Percentiles rank a stretch among this genome's conserved stretches.
These are phyloP conservation scores for Calephelis nemesis DNA, from an alignment of 1,140 invertebrate species.

Conservation along the genomic window DNA sequence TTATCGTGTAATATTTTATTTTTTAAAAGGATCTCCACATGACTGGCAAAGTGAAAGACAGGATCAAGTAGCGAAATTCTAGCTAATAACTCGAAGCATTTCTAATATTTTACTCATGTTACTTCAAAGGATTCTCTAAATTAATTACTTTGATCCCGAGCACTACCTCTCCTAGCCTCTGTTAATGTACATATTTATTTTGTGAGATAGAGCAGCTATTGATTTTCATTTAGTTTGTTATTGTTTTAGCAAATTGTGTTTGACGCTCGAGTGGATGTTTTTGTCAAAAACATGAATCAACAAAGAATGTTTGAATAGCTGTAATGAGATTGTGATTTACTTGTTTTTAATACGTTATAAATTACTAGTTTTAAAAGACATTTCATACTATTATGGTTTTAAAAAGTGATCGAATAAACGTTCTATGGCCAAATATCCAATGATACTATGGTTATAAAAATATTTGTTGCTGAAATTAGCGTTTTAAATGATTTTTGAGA, in stretches of 20 bases:
- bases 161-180: slow-evolving; percentile 25
- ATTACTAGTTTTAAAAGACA: no score
- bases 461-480: no score
- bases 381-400: no score
- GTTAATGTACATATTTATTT: slow-evolving; percentile 29
- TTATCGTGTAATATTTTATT: neutral
- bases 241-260: neutral
- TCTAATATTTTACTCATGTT: slow-evolving; percentile 33
- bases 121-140: slow-evolving; percentile 39
- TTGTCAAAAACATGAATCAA: no score
- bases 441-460: no score
- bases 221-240: neutral
- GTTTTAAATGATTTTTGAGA: no score
- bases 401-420: no score
- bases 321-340: no score
- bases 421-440: no score
- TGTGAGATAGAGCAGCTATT: slow-evolving; percentile 1
- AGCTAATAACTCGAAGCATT: slow-evolving; percentile 35
- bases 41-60: slow-evolving; percentile 8
- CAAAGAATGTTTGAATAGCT: no score
- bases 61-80: slow-evolving; percentile 22
- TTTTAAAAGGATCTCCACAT: neutral
- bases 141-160: slow-evolving; percentile 41
- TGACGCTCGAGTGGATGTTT: no score
- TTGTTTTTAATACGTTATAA: no score